These are phyloP conservation scores for Okamejei kenojei DNA, from an alignment of 2,797 vertebrate species.

Conservation along the genomic window DNA sequence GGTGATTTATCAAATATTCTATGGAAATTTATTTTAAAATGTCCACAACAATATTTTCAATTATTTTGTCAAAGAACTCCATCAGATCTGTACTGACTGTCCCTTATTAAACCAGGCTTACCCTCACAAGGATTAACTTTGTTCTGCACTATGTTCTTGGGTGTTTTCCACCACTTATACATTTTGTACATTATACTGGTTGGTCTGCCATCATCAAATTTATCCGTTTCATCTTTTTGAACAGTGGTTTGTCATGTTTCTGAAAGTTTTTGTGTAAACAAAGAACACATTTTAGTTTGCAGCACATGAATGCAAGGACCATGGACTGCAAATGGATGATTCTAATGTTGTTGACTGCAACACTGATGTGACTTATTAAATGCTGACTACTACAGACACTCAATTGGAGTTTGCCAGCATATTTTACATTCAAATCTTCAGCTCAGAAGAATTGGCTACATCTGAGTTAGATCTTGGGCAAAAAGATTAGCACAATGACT, in stretches of 20 bases:
- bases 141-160: background rate
- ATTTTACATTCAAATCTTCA: background rate
- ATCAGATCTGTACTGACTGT: background rate
- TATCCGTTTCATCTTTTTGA: background rate
- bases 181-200: background rate
- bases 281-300: background rate
- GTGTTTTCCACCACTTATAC: background rate
- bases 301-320: background rate
- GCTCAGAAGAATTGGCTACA: background rate
- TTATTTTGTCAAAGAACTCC: background rate
- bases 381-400: background rate
- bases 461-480: background rate
- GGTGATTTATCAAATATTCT: background rate
- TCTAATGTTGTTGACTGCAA: background rate
- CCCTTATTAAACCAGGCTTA: background rate
- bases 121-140: background rate
- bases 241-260: background rate
- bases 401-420: background rate
- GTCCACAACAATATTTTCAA: background rate
- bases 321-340: background rate
- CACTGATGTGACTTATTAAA: background rate
- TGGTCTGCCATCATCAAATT: background rate
- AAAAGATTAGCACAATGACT: background rate
- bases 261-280: background rate
- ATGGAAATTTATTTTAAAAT: background rate